Base-by-base conservation (phyloP, 2,113 vertebrate genomes). In the Zapornia atra region DNA sequence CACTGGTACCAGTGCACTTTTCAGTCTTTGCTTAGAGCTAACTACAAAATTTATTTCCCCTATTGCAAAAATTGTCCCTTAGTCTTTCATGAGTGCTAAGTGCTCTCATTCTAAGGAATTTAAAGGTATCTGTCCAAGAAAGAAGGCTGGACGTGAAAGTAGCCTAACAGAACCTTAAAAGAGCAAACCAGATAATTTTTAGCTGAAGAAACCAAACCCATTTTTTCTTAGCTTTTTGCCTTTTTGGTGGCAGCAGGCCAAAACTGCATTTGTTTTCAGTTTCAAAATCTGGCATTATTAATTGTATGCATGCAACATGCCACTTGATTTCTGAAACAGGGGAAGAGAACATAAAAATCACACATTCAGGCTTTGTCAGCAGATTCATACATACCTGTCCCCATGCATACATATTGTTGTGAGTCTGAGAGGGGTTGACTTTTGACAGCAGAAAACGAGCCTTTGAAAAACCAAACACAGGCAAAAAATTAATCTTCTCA, bases 381-480 rank as follows among this genome's bases (percentile, higher is more conserved):
- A 28, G 17, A 93, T 71, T 88, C 77, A 76, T 10, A 92, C 98
- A 97, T 97, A 99, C 99, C 99, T 99, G 99, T 64, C 99, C 99
- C 99, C 99, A 99, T 3, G 98, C 98, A 93, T 99, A 99, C 99
- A 99, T 99, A 95, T 99, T 99, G 98, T 99, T 99, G 93, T 99
- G 99, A 69, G 99, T 99, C 98, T 99, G 99, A 69, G 99, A 99
- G 29, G 99, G 99, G 96, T 99, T 99, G 66, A 99, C 99, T 98
- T 99, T 99, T 22, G 99, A 99, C 64, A 99, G 98, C 94, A 99
- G 98, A 94, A 99, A 99, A 65, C 99, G 99, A 83, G 99, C 99
- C 99, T 99, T 97, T 66, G 93, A 90, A 94, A 78, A 88, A 38
- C 42, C 95, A 91, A 86, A 59, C 79, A 93, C 29, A 79, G 9